Conservation (phyloP, 1,140 invertebrate genomes). For the Aricia agestis region DNA sequence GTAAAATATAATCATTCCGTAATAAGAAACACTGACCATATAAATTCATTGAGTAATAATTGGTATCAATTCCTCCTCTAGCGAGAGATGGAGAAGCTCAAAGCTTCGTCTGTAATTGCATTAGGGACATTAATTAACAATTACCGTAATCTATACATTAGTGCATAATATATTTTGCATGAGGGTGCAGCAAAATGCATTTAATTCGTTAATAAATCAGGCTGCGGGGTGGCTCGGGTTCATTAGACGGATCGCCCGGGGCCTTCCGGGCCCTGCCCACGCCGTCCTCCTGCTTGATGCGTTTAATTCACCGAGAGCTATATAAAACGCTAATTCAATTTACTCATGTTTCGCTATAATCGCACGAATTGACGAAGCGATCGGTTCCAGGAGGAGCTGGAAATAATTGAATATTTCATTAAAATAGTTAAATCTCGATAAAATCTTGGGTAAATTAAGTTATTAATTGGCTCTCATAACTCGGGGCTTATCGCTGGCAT, state of each 20-base stretch:
- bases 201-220: slow-evolving; percentile 76
- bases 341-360: not conserved
- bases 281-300: slow-evolving; percentile 53
- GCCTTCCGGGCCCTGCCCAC: slow-evolving; percentile 66
- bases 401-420: slow-evolving; percentile 24
- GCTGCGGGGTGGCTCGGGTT: slow-evolving; percentile 62
- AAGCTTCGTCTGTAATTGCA: not conserved
- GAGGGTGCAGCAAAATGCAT: slow-evolving; percentile 71
- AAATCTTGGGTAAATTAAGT: slow-evolving; percentile 67
- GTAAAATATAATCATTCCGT: too few species aligned
- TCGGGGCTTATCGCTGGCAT: slow-evolving; percentile 68
- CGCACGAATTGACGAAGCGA: not conserved
- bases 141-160: slow-evolving; percentile 16
- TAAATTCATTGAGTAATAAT: not conserved
- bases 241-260: slow-evolving; percentile 71
- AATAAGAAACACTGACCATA: too few species aligned
- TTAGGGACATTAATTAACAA: slow-evolving; percentile 17
- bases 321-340: slow-evolving; percentile 36
- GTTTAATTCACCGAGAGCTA: slow-evolving; percentile 57
- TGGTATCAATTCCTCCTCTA: not conserved
- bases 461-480: slow-evolving; percentile 73
- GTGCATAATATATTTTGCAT: slow-evolving; percentile 53
- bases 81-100: not conserved
- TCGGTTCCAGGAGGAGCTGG: not conserved
- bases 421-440: slow-evolving; percentile 46